phyloP scores from a whole-genome alignment of 2,797 vertebrate species.

The Tachyglossus aculeatus region DNA sequence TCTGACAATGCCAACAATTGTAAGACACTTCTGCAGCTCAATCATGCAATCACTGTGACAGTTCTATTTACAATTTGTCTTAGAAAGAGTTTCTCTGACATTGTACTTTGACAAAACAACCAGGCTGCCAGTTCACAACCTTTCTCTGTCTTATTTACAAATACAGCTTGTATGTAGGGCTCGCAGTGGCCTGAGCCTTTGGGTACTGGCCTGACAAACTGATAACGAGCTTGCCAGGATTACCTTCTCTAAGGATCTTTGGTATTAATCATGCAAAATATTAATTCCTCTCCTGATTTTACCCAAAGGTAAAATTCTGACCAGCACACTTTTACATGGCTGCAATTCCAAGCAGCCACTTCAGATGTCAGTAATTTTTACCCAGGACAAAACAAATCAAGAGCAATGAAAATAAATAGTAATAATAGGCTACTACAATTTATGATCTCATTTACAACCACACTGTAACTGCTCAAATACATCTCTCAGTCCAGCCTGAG shows the following conservation, averaged over 20 bases:
- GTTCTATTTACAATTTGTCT: conserved; percentile 83
- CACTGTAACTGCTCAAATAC: conserved; percentile 24
- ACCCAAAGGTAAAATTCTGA: background rate
- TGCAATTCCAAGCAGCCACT: conserved; percentile 34
- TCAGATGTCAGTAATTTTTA: conserved; percentile 43
- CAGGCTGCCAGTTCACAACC: conserved; percentile 75
- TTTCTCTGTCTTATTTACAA: conserved; percentile 79
- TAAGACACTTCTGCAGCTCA: conserved; percentile 77
- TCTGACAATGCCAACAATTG: conserved; percentile 80
- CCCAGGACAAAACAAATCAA: conserved; percentile 52
- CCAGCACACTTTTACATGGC: background rate
- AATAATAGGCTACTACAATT: conserved; percentile 12
- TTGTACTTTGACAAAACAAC: conserved; percentile 78
- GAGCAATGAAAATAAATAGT: conserved; percentile 52
- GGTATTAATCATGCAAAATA: conserved; percentile 33
- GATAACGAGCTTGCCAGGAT: background rate
- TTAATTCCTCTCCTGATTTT: background rate
- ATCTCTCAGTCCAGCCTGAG: conserved; percentile 19
- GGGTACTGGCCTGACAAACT: conserved; percentile 43
- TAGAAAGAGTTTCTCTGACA: conserved; percentile 80
- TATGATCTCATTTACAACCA: conserved; percentile 53
- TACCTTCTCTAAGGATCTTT: conserved; percentile 19
- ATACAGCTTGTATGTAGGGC: conserved; percentile 66
- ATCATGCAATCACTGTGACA: conserved; percentile 77
- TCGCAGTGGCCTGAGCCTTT: conserved; percentile 48